Conservation (phyloP, 2,113 vertebrate genomes). For the Cinclus cinclus region DNA sequence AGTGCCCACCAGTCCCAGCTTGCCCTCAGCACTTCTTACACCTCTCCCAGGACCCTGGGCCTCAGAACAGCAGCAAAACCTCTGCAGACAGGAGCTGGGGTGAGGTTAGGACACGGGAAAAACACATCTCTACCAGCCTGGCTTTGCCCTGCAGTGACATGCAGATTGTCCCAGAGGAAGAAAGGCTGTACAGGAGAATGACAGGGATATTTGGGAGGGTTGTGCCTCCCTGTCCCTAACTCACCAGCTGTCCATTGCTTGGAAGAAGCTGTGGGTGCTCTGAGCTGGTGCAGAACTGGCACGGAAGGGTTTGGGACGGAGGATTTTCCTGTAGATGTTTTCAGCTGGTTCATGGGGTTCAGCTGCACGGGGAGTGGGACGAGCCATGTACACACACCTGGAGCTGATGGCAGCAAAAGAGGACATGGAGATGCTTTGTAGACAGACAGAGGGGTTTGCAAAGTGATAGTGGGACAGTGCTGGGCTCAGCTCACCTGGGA, state of each 20-base stretch:
- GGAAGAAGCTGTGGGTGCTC: background rate
- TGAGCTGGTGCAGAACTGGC: background rate
- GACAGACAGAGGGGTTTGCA: background rate
- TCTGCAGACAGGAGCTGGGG: background rate
- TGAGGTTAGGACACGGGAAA: background rate
- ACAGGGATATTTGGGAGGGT: background rate
- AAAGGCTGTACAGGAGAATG: background rate
- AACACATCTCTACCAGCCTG: background rate
- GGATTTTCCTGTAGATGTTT: background rate
- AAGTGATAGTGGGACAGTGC: background rate
- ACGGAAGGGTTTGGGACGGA: accelerated
- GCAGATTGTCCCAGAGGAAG: background rate
- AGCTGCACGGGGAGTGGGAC: background rate
- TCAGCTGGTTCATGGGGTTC: background rate
- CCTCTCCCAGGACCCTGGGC: background rate
- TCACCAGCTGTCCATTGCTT: background rate
- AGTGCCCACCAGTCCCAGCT: background rate
- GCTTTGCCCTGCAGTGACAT: background rate
- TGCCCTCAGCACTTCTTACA: background rate
- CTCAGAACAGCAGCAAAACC: background rate
- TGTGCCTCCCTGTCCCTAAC: background rate
- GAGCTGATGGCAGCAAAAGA: background rate
- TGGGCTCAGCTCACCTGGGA: background rate
- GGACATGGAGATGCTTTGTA: background rate
- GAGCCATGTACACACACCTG: background rate